Conservation (phyloP, 2,888 invertebrate genomes). For the Branchinecta sandiegonensis region DNA sequence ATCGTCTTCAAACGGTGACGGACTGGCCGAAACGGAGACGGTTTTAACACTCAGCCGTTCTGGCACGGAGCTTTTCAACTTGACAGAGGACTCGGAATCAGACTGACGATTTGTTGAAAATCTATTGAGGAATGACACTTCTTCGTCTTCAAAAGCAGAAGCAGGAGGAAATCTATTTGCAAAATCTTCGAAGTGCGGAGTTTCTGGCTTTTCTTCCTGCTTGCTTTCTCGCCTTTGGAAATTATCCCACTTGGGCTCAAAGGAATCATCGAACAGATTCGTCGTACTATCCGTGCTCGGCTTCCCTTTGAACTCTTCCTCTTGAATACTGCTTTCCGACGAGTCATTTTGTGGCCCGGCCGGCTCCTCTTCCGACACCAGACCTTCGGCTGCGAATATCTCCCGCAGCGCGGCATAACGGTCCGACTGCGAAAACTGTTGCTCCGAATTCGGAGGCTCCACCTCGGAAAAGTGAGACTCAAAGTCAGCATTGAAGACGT, state of each 20-base stretch:
- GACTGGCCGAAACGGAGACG: background rate
- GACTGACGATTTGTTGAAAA: constrained; percentile 15
- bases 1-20: constrained; percentile 12
- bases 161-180: constrained; percentile 7
- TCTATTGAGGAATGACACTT: constrained; percentile 1
- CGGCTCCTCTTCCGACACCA: constrained; percentile 4
- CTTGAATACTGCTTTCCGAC: background rate
- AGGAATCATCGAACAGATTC: constrained; percentile 6
- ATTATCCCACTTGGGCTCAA: constrained; percentile 11
- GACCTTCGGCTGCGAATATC: constrained; percentile 27
- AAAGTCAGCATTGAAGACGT: constrained; percentile 43
- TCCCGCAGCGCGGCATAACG: constrained; percentile 68
- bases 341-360: background rate
- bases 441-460: constrained; percentile 17
- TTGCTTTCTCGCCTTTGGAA: background rate
- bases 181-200: background rate
- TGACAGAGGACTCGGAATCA: background rate
- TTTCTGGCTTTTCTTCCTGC: background rate
- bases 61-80: background rate
- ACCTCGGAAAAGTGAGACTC: constrained; percentile 42
- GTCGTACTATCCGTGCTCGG: background rate
- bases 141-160: constrained; percentile 4
- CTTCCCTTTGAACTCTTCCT: background rate
- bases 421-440: constrained; percentile 35
- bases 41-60: background rate